Base-by-base conservation (phyloP, 2,888 invertebrate species). In the Saturnia pavonia region DNA sequence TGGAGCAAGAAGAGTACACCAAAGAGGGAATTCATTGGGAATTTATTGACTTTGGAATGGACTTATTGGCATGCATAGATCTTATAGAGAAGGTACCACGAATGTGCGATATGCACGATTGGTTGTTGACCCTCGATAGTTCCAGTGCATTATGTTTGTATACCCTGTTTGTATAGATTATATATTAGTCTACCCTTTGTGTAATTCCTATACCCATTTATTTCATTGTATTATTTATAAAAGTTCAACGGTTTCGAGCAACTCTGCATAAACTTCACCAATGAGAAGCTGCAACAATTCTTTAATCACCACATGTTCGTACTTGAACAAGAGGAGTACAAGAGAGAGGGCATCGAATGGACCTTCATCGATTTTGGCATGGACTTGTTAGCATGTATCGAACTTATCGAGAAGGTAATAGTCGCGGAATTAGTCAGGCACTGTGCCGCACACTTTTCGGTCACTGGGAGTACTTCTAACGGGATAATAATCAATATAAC, bases 41-140 rank as follows among this genome's bases (percentile, higher is more conserved):
- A 90, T 99, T 99, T 95, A 99, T 99, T 95, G 99, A 99, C 95
- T 99, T 99, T 94, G 99, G 99, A 94, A 98, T 99, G 97, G 99
- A 99, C 94, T 96, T 99, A 94, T 96, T 98, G 89, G 98, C 98
- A 94, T 99, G 99, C 96, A 99, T 99, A 94, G 99, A 99, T 92
- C 96, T 99, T 84, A 98, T 99, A 92, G 99, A 99, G 96, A 99
- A 99, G 98, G 98, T 98, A 96, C 88, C 94, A 88, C 84, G 87
- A 86, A 86, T 87, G 86, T 80, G 77, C 79, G 74, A 77, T 74
- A 80, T 82, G 84, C 85, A 85, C 84, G 87, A 88, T 85, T 85
- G 85, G 75, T n/a, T n/a, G n/a, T n/a, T 77, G 40, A 65, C 60
- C 27, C 25, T 40, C 48, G 19, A 48, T 48, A 68, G 22, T 68